Evolutionary conservation across 2,888 invertebrate species (phyloP), one percentile per base, ranked within the genome.

Genomic region (Nemotelus nigrinus): DNA sequence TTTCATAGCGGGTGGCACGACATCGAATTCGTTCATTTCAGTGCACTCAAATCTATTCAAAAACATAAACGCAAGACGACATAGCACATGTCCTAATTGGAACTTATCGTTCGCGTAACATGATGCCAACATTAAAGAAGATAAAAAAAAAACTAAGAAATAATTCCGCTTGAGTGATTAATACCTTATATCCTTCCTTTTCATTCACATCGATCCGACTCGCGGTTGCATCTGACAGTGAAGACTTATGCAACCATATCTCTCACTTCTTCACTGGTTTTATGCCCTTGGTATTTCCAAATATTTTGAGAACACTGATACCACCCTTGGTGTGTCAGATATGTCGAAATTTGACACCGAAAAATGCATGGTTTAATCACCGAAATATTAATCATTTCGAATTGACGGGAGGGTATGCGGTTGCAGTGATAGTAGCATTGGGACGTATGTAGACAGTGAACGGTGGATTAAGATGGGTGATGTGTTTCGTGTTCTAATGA

Each of bases 91-190:
- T 65, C 65, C 65, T 25, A 44, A 45, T 45, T 65, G 1, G 43
- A 10, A 4, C 25, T 25, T 25, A 1, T 25, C 25, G 25, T 25
- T 25, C 25, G 25, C 25, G 63, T 63, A 63, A 65, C n/a, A 45
- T 47, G 43, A 45, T 8, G 3, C 47, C 2, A 65, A 47, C 45
- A 65, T 45, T 50, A 1, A 25, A 25, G 25, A 25, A 25, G 25
- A 25, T 25, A 25, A 25, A 25, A 25, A 63, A 44, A 65, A 63
- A 65, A 63, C 43, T 8, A 41, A 41, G 25, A 63, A 63, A n/a
- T 41, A 58, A 58, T 25, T 63, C 10, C 25, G 41, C 65, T 65
- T 65, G 65, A 65, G 65, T 65, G 65, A 45, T 65, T 65, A 65
- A 65, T 45, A n/a, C 47, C 47, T 6, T 39, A 65, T 25, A 65